phyloP scores from a whole-genome alignment of 2,888 invertebrate species.

The Sminthurides aquaticus region DNA sequence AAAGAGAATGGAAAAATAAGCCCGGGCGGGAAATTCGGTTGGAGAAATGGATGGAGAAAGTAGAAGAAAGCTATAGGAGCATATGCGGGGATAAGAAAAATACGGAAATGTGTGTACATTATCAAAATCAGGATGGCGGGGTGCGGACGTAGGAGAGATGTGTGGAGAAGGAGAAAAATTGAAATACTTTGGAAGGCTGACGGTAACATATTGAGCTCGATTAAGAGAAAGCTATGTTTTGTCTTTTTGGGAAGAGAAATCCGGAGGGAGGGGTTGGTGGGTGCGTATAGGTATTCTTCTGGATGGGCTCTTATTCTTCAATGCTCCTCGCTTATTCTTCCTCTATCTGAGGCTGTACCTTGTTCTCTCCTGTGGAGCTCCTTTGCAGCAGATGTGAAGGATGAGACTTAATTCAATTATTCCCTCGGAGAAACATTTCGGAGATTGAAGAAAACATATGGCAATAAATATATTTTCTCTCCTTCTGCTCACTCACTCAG shows the following conservation, averaged over 20 bases:
- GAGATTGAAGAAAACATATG: slow-evolving; percentile 5
- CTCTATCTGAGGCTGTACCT: not conserved
- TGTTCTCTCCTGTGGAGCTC: not conserved
- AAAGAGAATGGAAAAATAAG: not conserved
- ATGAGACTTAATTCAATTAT: slow-evolving; percentile 8
- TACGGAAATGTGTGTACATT: not conserved
- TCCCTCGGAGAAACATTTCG: not conserved
- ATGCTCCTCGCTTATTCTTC: not conserved
- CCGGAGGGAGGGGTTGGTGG: not conserved
- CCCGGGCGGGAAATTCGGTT: no score
- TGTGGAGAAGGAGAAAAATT: slow-evolving; percentile 15
- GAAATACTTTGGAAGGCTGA: slow-evolving; percentile 12
- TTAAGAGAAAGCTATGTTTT: slow-evolving; percentile 14
- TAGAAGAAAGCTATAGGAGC: no score
- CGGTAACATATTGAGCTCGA: slow-evolving; percentile 20
- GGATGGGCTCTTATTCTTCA: not conserved
- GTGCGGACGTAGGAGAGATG: not conserved
- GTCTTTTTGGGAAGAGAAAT: slow-evolving; percentile 4
- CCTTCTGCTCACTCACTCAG: no score
- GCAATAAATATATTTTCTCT: slow-evolving; percentile 8
- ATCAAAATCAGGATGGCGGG: not conserved
- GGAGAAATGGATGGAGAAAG: not conserved
- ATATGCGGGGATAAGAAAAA: no score
- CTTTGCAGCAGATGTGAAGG: slow-evolving; percentile 3
- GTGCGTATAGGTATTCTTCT: no score